Base-by-base conservation (phyloP, 2,888 invertebrate species). In the Odontothrips loti region DNA sequence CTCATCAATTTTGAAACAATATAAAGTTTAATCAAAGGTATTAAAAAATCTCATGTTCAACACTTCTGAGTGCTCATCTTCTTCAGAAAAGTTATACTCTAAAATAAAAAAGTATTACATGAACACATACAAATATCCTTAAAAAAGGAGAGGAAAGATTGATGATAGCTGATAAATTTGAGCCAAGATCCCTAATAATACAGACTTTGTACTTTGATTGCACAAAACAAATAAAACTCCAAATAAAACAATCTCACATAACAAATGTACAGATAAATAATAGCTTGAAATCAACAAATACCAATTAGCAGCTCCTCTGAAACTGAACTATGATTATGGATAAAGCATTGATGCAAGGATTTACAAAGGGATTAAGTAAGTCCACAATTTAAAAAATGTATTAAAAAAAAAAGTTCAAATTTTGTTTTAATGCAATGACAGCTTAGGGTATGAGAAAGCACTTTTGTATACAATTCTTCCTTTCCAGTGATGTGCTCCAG, bases 181-280 rank as follows among this genome's bases (percentile, higher is more conserved):
- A 75, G 68, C 68, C 68, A 75, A 75, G 23, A 12, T 27, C 12
- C 12, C 27, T 75, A 75, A 27, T 75, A 75, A 75, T 75, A 75
- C 68, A 75, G 10, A 75, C 68, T 75, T 75, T 75, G 68, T 75
- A 75, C 68, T 75, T 75, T 1, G 27, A 75, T 75, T 75, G 68
- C 68, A 75, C 68, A 75, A 75, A 75, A 75, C 68, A 75, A 75
- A 75, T 75, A 75, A 75, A 75, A 75, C 68, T 75, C 27, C 68
- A 75, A 75, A 27, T 75, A 75, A 75, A 75, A 27, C 68, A 75
- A 75, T 75, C 68, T 75, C 27, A 75, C 27, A 75, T 27, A 75
- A 75, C 68, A 75, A 75, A 27, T 12, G 68, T 75, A 75, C 68
- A 75, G 27, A 75, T 75, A 75, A 75, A 75, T 75, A 75, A 27